Base-by-base conservation (phyloP, 1,140 invertebrate species). In the Drosophila serrata region DNA sequence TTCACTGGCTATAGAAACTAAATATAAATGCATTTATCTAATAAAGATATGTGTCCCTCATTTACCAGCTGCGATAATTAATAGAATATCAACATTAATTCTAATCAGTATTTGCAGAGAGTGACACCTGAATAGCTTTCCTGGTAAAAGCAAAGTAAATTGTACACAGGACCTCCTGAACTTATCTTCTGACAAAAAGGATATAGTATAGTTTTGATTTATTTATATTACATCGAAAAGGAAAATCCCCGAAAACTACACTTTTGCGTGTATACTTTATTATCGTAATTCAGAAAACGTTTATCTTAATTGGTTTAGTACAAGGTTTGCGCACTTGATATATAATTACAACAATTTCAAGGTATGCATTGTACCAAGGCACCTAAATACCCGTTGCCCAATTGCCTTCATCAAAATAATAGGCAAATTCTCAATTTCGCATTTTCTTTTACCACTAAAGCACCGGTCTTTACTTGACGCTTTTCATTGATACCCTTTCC, bases 321-420 rank as follows among this genome's bases (percentile, higher is more conserved):
- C 51, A 3, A 24, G 13, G 33, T 3, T 9, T 3, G 15, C 1
- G 33, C 35, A 37, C 33, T 55, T 55, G 2, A 55, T 55, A 37
- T 55, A 37, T 24, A 24, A 24, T 55, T 37, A 55, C 37, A 37
- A 33, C 51, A 11, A 13, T 37, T 22, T 31, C 19, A 24, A 53
- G 49, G 49, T 53, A 24, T 24, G 24, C 24, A 24, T 24, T 24
- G 24, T 24, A 35, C 17, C 49, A 53, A 37, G 51, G 13, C 8
- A 37, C 33, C 51, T 6, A 11, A 12, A 37, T 11, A 24, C 11
- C 13, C 19, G 0, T 19, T 24, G 19, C 31, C 19, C 5, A 4
- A 22, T 35, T 2, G 31, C 31, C 33, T 8, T 7, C 51, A 55
- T 37, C 51, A 37, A 55, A 55, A 55, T 55, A 55, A 37, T 55